A percentile compares a stretch with the other conserved stretches of the same genome.
phyloP scores from a whole-genome alignment of 2,113 vertebrate genomes.

The Nothobranchius kuhntae region DNA sequence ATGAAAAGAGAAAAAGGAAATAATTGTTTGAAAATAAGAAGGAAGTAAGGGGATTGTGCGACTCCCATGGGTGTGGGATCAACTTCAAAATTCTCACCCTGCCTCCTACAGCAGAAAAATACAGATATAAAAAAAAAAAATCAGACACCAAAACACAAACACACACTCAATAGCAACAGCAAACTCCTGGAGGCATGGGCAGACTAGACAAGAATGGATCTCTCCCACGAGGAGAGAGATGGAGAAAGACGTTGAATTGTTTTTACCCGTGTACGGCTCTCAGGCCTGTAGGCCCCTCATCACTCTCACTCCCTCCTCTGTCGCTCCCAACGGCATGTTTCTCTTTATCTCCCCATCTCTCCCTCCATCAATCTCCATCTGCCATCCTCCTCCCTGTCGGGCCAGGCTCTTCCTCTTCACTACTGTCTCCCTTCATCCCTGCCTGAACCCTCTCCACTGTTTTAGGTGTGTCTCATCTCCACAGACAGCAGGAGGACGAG shows the following conservation, averaged over 20 bases:
- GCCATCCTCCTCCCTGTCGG: constrained; percentile 59
- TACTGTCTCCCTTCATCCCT: constrained; percentile 27
- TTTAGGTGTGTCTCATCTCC: constrained; percentile 58
- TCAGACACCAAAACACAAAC: constrained; percentile 47
- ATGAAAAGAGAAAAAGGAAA: constrained; percentile 21
- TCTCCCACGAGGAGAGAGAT: constrained; percentile 67
- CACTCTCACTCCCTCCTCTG: constrained; percentile 55
- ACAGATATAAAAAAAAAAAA: constrained; percentile 11
- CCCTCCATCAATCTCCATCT: constrained; percentile 76
- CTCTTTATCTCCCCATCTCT: constrained; percentile 71
- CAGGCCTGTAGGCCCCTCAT: constrained; percentile 69
- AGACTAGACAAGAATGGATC: constrained; percentile 82
- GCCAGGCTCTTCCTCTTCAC: constrained; percentile 45
- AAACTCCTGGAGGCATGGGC: constrained; percentile 76
- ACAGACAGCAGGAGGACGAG: constrained; percentile 36
- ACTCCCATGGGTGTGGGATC: constrained; percentile 44
- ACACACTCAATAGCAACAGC: constrained; percentile 59
- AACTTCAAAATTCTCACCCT: constrained; percentile 56
- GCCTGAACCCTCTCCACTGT: constrained; percentile 30
- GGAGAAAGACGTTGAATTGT: constrained; percentile 64
- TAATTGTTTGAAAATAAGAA: constrained; percentile 42
- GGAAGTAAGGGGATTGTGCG: constrained; percentile 42
- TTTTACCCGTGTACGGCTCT: constrained; percentile 69
- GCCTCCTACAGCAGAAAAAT: constrained; percentile 50
- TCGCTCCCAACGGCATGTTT: constrained; percentile 70